These are phyloP conservation scores for Nycticryphes semicollaris DNA, from an alignment of 2,113 vertebrate genomes.

Conservation along the genomic window DNA sequence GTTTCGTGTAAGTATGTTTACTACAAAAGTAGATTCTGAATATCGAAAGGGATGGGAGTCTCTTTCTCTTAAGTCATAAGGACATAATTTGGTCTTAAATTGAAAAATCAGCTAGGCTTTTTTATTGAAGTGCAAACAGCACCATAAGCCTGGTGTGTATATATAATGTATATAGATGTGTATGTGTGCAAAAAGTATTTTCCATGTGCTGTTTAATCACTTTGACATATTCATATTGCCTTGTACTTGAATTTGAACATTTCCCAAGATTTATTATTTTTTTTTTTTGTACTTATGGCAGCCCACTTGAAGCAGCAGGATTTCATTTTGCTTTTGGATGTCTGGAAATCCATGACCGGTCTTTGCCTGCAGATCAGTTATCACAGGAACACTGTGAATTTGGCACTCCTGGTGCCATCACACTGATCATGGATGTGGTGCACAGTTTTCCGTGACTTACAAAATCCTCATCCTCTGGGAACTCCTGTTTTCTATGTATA, in stretches of 20 bases:
- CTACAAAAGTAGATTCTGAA: background rate
- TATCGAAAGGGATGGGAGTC: background rate
- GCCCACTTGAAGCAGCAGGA: background rate
- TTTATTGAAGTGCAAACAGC: background rate
- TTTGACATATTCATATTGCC: background rate
- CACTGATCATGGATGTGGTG: background rate
- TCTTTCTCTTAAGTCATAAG: background rate
- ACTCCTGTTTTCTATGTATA: background rate
- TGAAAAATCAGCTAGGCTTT: background rate
- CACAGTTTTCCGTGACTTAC: accelerated
- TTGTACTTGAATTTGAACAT: background rate
- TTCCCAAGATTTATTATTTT: background rate
- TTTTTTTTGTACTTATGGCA: background rate
- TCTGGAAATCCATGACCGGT: background rate
- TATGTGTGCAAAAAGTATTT: background rate
- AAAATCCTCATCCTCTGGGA: background rate
- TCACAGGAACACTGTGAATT: background rate
- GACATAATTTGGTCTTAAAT: background rate
- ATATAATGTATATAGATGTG: too few species aligned
- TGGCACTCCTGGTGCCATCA: background rate
- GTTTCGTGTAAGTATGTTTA: background rate
- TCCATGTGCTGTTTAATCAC: background rate
- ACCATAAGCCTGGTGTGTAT: accelerated
- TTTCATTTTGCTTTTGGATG: background rate
- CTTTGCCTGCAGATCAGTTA: background rate